phyloP scores from a whole-genome alignment of 2,888 invertebrate species.

The Operophtera brumata region DNA sequence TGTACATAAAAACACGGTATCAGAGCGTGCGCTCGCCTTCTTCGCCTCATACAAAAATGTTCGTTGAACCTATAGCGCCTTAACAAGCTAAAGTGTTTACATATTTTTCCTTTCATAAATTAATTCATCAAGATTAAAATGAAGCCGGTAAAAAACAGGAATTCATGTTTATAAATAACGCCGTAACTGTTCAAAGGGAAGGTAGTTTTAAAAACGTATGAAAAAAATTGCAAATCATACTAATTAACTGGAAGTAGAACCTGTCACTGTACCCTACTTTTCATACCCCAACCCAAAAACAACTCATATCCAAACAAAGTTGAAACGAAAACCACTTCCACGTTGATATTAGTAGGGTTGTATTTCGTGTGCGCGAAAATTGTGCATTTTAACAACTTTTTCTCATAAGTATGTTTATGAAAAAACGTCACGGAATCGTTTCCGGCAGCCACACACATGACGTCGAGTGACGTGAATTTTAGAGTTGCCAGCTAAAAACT shows the following conservation, averaged over 20 bases:
- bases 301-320: neutral
- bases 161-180: constrained; percentile 13
- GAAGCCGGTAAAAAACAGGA: constrained; percentile 7
- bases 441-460: constrained; percentile 20
- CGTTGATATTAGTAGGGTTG: neutral
- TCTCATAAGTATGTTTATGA: constrained; percentile 15
- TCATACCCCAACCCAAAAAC: neutral
- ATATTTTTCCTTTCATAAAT: neutral
- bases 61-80: no score
- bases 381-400: constrained; percentile 14
- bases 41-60: no score
- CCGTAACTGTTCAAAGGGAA: constrained; percentile 18
- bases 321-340: neutral
- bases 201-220: constrained; percentile 25
- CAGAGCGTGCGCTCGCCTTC: no score
- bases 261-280: constrained; percentile 44
- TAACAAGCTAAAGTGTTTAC: neutral
- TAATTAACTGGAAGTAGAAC: constrained; percentile 63
- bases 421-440: constrained; percentile 23
- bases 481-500: constrained; percentile 2
- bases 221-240: constrained; percentile 38
- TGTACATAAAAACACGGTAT: no score
- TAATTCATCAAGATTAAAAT: constrained; percentile 15
- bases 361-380: neutral
- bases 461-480: constrained; percentile 23